Percentiles rank a stretch among this genome's conserved stretches.
phyloP scores from a whole-genome alignment of 2,888 invertebrate genomes.

The Schizotus pectinicornis region DNA sequence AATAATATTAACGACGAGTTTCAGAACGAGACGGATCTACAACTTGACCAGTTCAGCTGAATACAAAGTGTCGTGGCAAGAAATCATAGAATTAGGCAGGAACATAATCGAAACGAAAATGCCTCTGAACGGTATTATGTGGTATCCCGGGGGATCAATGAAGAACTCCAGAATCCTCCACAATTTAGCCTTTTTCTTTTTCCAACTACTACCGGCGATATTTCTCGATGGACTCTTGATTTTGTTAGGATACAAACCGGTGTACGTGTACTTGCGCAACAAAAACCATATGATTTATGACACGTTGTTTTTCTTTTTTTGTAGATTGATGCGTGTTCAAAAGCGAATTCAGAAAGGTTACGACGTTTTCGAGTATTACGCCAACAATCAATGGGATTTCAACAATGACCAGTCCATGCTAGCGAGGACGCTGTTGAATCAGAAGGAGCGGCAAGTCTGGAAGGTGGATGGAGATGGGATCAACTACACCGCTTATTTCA shows the following conservation, averaged over 20 bases:
- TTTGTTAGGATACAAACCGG: conserved; percentile 84
- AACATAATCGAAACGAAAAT: conserved; percentile 77
- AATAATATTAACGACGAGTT: not conserved
- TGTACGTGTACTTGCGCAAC: conserved; percentile 65
- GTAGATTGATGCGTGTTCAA: conserved; percentile 81
- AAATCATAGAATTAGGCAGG: conserved; percentile 82
- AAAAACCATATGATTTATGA: not conserved
- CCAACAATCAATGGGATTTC: conserved; percentile 91
- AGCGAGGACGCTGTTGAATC: conserved; percentile 67
- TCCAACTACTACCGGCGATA: conserved; percentile 91
- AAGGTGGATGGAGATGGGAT: conserved; percentile 75
- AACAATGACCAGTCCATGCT: conserved; percentile 70
- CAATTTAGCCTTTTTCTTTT: conserved; percentile 81
- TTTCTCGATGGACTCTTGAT: conserved; percentile 79
- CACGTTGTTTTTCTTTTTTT: not conserved
- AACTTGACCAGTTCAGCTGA: conserved; percentile 83
- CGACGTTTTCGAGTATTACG: conserved; percentile 90
- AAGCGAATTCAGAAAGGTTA: conserved; percentile 84
- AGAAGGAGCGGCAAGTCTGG: conserved; percentile 69
- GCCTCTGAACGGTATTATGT: conserved; percentile 85
- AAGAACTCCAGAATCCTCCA: conserved; percentile 79
- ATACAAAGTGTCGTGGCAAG: conserved; percentile 86
- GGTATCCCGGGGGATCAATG: conserved; percentile 88
- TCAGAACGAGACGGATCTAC: conserved; percentile 62
- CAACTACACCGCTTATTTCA: conserved; percentile 81